Evolutionary conservation across 92 coral and sea anemone genomes (phyloP).

Genomic region (Epizoanthus fatuus): DNA sequence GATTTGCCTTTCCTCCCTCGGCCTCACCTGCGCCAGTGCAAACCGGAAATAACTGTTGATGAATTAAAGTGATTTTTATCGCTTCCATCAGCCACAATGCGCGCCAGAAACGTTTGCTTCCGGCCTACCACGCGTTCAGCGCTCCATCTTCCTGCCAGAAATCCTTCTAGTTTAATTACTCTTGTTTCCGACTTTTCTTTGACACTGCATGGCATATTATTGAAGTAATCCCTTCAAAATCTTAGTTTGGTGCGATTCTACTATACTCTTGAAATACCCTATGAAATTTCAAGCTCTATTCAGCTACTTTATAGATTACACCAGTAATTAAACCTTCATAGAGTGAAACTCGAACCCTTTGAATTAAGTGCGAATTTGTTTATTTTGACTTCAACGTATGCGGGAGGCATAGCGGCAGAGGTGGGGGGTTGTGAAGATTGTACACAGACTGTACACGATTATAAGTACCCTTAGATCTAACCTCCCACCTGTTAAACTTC

Average conservation of each 20-base stretch:
- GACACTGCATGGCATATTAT: not conserved
- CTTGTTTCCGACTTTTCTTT: not conserved
- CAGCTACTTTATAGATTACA: constrained; percentile 45
- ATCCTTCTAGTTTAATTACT: not conserved
- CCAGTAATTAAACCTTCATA: constrained; percentile 62
- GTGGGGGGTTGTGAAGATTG: constrained; percentile 39
- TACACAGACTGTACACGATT: not conserved
- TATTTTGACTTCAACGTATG: constrained; percentile 68
- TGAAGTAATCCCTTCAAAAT: not conserved
- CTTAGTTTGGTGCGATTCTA: not conserved
- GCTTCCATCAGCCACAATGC: constrained; percentile 10
- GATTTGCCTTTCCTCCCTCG: not conserved
- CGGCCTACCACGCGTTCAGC: constrained; percentile 10
- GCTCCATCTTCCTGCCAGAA: not conserved
- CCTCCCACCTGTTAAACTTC: not conserved
- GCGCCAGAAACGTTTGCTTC: constrained; percentile 17
- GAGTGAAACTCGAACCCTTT: constrained; percentile 52
- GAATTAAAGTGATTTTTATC: not conserved
- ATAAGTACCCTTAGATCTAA: not conserved
- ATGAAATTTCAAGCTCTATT: not conserved
- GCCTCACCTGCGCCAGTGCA: not conserved
- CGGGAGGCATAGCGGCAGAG: constrained; percentile 25
- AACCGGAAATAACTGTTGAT: not conserved
- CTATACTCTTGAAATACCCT: too few relatives aligned
- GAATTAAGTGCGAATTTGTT: constrained; percentile 83